Conservation (phyloP, 2,888 invertebrate species). For the Meta bourneti region DNA sequence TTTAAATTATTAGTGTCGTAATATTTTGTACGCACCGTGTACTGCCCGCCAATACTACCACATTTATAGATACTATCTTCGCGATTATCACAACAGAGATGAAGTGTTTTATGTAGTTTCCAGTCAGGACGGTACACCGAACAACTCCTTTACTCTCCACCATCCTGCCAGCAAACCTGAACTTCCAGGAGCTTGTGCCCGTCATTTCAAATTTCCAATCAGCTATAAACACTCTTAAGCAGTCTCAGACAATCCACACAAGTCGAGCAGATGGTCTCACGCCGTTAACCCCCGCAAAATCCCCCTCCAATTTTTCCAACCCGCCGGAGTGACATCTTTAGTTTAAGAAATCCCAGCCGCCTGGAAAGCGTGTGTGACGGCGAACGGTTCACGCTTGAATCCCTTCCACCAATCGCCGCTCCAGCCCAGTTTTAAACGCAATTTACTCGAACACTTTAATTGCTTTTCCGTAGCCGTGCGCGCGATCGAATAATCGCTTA, state of each 20-base stretch:
- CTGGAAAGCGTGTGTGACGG: background rate
- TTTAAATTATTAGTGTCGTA: too few species aligned
- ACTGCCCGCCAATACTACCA: too few species aligned
- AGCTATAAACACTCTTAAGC: background rate
- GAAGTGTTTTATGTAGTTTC: too few species aligned
- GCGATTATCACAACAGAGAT: too few species aligned
- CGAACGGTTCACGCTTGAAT: conserved; percentile 1
- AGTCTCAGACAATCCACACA: background rate
- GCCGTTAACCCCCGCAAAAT: background rate
- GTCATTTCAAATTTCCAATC: background rate
- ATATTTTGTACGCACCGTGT: too few species aligned
- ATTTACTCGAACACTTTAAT: conserved; percentile 52
- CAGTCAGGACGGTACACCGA: too few species aligned
- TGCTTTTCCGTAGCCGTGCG: conserved; percentile 59
- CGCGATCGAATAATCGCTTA: conserved; percentile 59
- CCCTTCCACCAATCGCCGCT: background rate
- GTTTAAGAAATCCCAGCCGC: conserved; percentile 4
- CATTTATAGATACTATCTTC: too few species aligned
- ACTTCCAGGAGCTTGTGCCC: background rate
- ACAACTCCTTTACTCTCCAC: too few species aligned
- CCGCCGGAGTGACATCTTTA: conserved; percentile 30
- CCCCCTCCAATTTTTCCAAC: background rate
- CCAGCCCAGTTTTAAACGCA: conserved; percentile 50
- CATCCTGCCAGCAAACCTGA: too few species aligned
- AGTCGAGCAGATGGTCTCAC: background rate